phyloP scores from a whole-genome alignment of 1,140 invertebrate species.

The Leptestheria dahalacensis region DNA sequence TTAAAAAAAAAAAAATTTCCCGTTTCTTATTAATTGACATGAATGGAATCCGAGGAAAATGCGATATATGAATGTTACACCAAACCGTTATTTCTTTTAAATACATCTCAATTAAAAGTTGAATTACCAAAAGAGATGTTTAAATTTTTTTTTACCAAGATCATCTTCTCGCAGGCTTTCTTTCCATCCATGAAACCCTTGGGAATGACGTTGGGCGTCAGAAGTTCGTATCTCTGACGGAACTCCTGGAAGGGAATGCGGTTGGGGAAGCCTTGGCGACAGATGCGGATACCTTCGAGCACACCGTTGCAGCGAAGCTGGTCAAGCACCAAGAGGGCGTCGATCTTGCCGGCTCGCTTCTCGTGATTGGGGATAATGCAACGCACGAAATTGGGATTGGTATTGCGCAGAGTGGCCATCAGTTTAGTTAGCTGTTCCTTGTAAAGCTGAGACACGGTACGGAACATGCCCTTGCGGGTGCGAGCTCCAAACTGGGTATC shows the following conservation, averaged over 20 bases:
- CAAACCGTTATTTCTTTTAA: too few species aligned
- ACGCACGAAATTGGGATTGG: constrained; percentile 98
- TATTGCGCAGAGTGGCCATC: constrained; percentile 93
- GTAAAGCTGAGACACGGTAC: constrained; percentile 97
- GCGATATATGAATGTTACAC: too few species aligned
- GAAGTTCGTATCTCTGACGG: constrained; percentile 73
- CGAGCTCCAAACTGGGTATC: constrained; percentile 88
- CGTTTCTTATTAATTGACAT: too few species aligned
- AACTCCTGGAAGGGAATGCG: constrained; percentile 63
- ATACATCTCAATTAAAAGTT: too few species aligned
- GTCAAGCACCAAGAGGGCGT: constrained; percentile 86
- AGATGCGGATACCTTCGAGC: constrained; percentile 96
- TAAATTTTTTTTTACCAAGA: too few species aligned
- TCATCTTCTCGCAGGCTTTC: constrained; percentile 97
- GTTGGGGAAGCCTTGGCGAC: constrained; percentile 95
- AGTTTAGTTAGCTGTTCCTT: constrained; percentile 95
- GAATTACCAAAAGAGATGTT: too few species aligned
- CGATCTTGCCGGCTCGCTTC: constrained; percentile 95
- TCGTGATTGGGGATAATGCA: constrained; percentile 99
- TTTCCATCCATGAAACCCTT: constrained; percentile 99
- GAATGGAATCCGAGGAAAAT: too few species aligned
- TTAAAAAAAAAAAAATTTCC: too few species aligned
- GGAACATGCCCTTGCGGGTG: constrained; percentile 90
- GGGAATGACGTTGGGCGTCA: constrained; percentile 95
- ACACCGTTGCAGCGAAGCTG: constrained; percentile 98